phyloP scores from a whole-genome alignment of 2,797 vertebrate genomes.

The Hydrolagus colliei region DNA sequence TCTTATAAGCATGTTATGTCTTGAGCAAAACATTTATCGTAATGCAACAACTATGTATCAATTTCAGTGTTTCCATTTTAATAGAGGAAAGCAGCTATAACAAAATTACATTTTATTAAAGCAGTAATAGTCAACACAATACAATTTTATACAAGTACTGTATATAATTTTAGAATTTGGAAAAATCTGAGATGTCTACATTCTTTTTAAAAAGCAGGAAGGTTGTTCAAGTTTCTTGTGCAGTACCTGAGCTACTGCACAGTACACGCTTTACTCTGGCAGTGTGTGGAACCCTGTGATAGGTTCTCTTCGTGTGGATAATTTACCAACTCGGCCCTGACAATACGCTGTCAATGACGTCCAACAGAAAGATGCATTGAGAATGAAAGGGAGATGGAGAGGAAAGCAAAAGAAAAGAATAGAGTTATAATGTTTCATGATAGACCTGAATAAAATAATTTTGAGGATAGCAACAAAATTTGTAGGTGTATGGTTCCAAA shows the following conservation, averaged over 20 bases:
- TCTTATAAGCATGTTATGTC: neutral
- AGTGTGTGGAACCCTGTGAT: slow-evolving; percentile 56
- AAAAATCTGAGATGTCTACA: neutral
- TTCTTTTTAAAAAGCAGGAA: neutral
- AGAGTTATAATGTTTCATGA: too few species aligned
- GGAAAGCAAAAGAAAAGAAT: neutral
- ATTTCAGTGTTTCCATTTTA: too few species aligned
- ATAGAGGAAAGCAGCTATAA: too few species aligned
- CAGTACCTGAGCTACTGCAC: slow-evolving; percentile 76
- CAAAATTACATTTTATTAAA: too few species aligned
- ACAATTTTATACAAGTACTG: neutral
- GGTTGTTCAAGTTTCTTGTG: slow-evolving; percentile 34
- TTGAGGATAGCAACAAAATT: slow-evolving; percentile 39
- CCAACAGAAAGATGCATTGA: slow-evolving; percentile 10
- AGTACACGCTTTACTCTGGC: slow-evolving; percentile 86
- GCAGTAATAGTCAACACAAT: neutral
- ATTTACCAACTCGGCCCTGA: slow-evolving; percentile 89
- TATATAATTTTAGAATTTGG: slow-evolving; percentile 9
- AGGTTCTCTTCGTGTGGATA: slow-evolving; percentile 83
- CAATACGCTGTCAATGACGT: slow-evolving; percentile 70
- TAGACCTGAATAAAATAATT: too few species aligned
- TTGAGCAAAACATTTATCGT: too few species aligned
- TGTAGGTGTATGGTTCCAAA: slow-evolving; percentile 28
- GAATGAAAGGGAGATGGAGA: neutral
- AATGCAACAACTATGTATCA: too few species aligned